Conservation (phyloP, 2,888 invertebrate genomes). For the Tetheella fluctuosa region DNA sequence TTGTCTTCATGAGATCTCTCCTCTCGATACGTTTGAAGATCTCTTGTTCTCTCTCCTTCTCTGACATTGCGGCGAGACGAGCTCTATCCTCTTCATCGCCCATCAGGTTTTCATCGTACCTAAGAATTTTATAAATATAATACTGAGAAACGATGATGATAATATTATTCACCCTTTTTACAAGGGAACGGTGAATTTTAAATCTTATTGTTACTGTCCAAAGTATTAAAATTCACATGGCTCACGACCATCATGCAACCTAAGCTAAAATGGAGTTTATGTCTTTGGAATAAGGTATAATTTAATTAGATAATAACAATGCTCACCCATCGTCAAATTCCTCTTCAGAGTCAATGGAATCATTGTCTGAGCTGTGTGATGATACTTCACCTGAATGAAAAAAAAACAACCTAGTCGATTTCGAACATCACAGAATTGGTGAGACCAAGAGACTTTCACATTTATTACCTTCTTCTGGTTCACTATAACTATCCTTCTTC, state of each 20-base stretch:
- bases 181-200: too few species aligned
- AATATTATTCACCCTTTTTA: too few species aligned
- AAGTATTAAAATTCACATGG: too few species aligned
- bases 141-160: too few species aligned
- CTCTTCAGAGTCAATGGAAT: constrained; percentile 87
- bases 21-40: constrained; percentile 98
- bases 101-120: constrained; percentile 97
- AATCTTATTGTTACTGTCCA: too few species aligned
- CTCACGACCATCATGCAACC: too few species aligned
- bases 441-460: too few species aligned
- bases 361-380: constrained; percentile 85
- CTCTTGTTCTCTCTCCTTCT: constrained; percentile 98
- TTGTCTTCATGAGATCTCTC: constrained; percentile 95
- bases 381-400: constrained; percentile 90
- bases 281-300: too few species aligned
- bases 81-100: constrained; percentile 98
- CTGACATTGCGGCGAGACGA: constrained; percentile 95
- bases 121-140: constrained; percentile 28
- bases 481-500: constrained; percentile 86
- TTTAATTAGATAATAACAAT: constrained; percentile 11
- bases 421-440: too few species aligned
- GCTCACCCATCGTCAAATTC: constrained; percentile 95
- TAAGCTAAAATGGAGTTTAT: too few species aligned
- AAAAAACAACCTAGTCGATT: background rate
- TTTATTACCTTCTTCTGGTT: constrained; percentile 93